Base-by-base conservation (phyloP, 2,113 vertebrate genomes). In the Ascaphus truei region DNA sequence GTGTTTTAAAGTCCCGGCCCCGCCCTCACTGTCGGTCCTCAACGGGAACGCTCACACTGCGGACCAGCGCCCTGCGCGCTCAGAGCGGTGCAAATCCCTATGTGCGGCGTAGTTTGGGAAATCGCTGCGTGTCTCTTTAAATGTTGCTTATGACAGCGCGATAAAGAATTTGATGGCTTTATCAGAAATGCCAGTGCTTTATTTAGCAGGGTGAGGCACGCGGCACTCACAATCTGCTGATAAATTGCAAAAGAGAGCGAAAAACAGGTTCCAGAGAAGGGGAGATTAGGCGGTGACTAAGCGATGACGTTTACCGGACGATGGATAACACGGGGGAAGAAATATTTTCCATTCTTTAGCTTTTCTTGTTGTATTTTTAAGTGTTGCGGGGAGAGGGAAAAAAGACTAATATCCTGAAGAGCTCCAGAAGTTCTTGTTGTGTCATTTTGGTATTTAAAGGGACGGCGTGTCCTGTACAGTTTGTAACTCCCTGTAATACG, bases 151-250 rank as follows among this genome's bases (percentile, higher is more conserved):
- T 91, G 89, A 87, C 91, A 88, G 87, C 69, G 36, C 85, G 96
- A 98, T 97, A 98, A 98, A 94, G 94, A 98, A 98, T 98, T 94
- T 96, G 93, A 95, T 95, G 93, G 90, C 95, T 98, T 98, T 98
- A 98, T 99, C 96, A 98, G 93, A 97, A 98, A 98, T 96, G 93
- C 92, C 94, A 87, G 85, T 86, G 94, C 95, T 96, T 96, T 94
- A 98, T 96, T 96, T 95, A 95, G 95, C 94, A 89, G 94, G 93
- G 92, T 89, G 93, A 95, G 94, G 93, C 91, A 87, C 91, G 92
- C 80, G 83, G 85, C 87, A 88, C 92, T 91, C 86, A 84, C 88
- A 93, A 93, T 89, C 91, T 92, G 77, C 94, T 95, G 95, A 96
- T 95, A 96, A 94, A 96, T 93, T 91, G 84, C 80, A 83, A 88